A percentile compares a stretch with the other conserved stretches of the same genome.
phyloP scores from a whole-genome alignment of 2,888 invertebrate genomes.

The Phyto melanocephala region DNA sequence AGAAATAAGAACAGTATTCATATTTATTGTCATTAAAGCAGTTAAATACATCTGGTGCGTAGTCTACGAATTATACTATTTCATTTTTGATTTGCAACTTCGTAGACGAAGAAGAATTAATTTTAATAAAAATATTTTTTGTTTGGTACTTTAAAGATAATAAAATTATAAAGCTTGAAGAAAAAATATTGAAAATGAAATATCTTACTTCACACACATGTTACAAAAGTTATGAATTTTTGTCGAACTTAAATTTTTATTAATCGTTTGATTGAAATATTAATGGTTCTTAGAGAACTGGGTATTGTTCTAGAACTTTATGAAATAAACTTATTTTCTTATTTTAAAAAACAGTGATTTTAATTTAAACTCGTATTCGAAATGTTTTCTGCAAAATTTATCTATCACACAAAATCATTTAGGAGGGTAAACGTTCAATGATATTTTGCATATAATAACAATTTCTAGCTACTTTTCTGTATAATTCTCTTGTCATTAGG shows the following conservation, averaged over 20 bases:
- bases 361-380: not conserved
- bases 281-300: not conserved
- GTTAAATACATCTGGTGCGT: conserved; percentile 56
- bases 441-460: not conserved
- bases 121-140: conserved; percentile 14
- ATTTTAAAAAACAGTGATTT: no score
- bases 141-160: not conserved
- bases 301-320: not conserved
- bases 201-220: not conserved
- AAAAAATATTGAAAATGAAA: conserved; percentile 20
- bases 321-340: not conserved
- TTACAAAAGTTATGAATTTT: not conserved
- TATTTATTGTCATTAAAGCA: conserved; percentile 54
- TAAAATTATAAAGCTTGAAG: conserved; percentile 9
- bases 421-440: not conserved
- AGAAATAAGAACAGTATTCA: conserved; percentile 1
- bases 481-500: not conserved
- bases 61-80: not conserved
- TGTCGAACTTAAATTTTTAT: not conserved
- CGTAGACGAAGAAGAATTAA: not conserved
- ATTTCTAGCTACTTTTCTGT: not conserved
- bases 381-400: not conserved
- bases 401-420: not conserved
- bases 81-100: not conserved
- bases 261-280: not conserved